Base-by-base conservation (phyloP, 2,113 vertebrate species). In the Macrotus californicus region DNA sequence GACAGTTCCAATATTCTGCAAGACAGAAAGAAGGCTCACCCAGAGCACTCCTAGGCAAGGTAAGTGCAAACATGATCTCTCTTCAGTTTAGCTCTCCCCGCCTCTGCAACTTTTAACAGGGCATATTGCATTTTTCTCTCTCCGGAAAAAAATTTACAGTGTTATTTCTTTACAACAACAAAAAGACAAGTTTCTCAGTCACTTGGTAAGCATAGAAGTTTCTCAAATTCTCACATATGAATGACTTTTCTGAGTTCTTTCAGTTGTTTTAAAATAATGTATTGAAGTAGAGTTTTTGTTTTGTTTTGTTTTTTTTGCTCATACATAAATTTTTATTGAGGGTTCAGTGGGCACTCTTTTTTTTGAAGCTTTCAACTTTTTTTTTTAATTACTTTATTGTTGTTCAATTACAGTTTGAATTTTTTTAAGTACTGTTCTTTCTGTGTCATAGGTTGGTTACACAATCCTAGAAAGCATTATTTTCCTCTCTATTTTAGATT, bases 1-100 rank as follows among this genome's bases (percentile, higher is more conserved):
- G 98, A 98, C 92, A 99, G 98, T 97, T 97, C 97, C 96, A 69
- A 8, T 0, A 12, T 1, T 11, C 26, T 22, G 16, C 36, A 7
- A 48, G 50, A 43, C 6, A 36, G 13, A 54, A 54, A 36, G 13
- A 54, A 54, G 19, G 41, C 14, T 79, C 39, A 54, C 0, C 0
- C 46, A n/a, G 41, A 50, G 21, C 31, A 48, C 18, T 43, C 0
- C 24, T 19, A 2, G 8, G 39, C 48, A 26, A 87, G 89, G 94
- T 96, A 81, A 87, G 95, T 81, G 41, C 80, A 93, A 59, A 87
- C 64, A 50, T 81, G 1, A 21, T 7, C 29, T 66, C 50, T 93
- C 41, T 86, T 87, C 19, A 41, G 31, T 26, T 77, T 41, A 10
- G 34, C 43, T 50, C 41, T 41, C n/a, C 15, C 7, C 70, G n/a